Base-by-base conservation (phyloP, 2,888 invertebrate species). In the Lithosia quadra region DNA sequence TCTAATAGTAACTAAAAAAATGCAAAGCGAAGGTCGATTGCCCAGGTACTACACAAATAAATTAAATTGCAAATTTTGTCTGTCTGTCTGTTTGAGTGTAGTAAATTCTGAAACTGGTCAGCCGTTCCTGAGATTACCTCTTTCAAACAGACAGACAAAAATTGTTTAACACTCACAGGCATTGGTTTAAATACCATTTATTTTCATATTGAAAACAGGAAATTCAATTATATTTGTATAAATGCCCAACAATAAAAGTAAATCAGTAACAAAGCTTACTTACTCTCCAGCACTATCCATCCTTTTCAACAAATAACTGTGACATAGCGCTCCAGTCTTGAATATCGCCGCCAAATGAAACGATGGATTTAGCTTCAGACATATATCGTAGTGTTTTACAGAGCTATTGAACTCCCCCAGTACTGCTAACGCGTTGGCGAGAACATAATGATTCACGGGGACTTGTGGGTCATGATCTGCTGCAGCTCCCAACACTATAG, bases 361-460 rank as follows among this genome's bases (percentile, higher is more conserved):
- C 62, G 92, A 91, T 0, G 97, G 96, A 78, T 96, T 95, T 60
- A 97, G 86, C 83, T 96, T 96, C 61, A 97, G 86, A 66, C 96
- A 96, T 80, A 96, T 96, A 79, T 97, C 96, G 86, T 86, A 89
- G 78, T 93, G 91, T 69, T 83, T 88, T 69, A 97, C 90, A 0
- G 97, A 97, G 81, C 95, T 96, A 80, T 97, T 97, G 84, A 96
- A 97, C 73, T 97, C 97, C 0, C 96, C 96, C 36, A 96, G 79
- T 15, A 97, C 95, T 1, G 97, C 97, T 87, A 97, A 97, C 22
- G 97, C 96, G 86, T 97, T 97, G 10, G 96, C 98, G 18, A 98
- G 91, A 5, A 97, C 96, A 80, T 97, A 96, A 87, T 97, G 96
- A 75, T 95, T 96, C 58, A 95, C 90, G 3, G 96, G 91, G 79